phyloP scores from a whole-genome alignment of 2,797 vertebrate genomes.

The Microchirus variegatus region DNA sequence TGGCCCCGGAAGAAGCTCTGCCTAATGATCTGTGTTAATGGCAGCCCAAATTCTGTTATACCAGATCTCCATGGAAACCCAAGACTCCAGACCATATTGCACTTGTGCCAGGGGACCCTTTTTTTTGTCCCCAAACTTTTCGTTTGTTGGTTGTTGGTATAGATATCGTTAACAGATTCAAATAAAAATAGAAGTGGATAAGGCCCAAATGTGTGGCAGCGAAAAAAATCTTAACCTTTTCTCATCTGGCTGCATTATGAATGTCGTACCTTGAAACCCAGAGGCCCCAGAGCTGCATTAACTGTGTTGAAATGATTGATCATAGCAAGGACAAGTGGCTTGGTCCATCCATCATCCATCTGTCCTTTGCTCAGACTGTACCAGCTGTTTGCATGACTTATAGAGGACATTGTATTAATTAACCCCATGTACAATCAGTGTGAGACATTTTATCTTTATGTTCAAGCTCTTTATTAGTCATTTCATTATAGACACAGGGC shows the following conservation, averaged over 20 bases:
- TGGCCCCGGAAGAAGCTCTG: slow-evolving; percentile 70
- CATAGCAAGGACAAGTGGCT: slow-evolving; percentile 27
- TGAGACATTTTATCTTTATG: slow-evolving; percentile 38
- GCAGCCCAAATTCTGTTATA: slow-evolving; percentile 71
- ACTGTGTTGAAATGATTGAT: slow-evolving; percentile 62
- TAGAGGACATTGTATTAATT: slow-evolving; percentile 58
- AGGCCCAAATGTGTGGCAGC: slow-evolving; percentile 6
- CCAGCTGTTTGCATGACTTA: slow-evolving; percentile 49
- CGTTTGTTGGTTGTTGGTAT: slow-evolving; percentile 10
- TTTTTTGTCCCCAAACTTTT: not conserved
- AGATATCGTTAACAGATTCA: slow-evolving; percentile 25
- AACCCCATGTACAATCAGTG: slow-evolving; percentile 48
- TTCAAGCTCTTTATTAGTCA: slow-evolving; percentile 4
- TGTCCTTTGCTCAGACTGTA: slow-evolving; percentile 41
- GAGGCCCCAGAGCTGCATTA: slow-evolving; percentile 23
- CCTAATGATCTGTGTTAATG: slow-evolving; percentile 82
- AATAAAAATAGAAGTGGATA: slow-evolving; percentile 7
- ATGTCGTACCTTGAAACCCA: slow-evolving; percentile 24
- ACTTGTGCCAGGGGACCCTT: slow-evolving; percentile 28
- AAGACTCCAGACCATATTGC: slow-evolving; percentile 37
- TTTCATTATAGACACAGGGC: not conserved
- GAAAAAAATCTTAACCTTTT: slow-evolving; percentile 21
- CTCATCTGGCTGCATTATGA: slow-evolving; percentile 27
- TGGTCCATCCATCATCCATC: slow-evolving; percentile 47
- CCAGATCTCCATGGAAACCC: slow-evolving; percentile 63